These are phyloP conservation scores for Hystrix brachyura DNA, from an alignment of 2,113 vertebrate genomes.

Conservation along the genomic window DNA sequence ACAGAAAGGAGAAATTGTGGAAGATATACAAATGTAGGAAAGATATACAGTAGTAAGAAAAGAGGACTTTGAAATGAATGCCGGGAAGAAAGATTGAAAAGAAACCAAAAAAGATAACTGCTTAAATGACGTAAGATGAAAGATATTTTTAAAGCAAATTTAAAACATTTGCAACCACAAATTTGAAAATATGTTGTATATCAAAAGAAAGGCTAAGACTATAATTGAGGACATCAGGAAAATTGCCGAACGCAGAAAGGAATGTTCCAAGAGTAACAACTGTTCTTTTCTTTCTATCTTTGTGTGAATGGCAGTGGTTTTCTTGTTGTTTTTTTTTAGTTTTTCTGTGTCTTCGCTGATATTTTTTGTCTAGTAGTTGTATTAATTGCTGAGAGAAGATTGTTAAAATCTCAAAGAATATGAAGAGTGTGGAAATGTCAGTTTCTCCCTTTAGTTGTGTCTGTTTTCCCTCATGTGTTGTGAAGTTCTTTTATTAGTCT, in stretches of 20 bases:
- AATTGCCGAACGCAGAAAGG: conserved; percentile 49
- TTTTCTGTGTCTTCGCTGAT: conserved; percentile 20
- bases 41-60: conserved; percentile 18
- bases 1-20: neutral
- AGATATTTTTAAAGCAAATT: conserved; percentile 54
- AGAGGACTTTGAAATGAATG: conserved; percentile 7
- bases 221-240: conserved; percentile 51
- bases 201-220: conserved; percentile 52
- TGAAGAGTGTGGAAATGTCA: neutral
- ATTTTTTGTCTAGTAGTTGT: conserved; percentile 28
- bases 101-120: neutral
- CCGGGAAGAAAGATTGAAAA: neutral
- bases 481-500: neutral
- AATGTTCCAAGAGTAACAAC: conserved; percentile 44
- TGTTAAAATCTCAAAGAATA: neutral
- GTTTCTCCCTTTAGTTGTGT: neutral
- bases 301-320: conserved; percentile 10
- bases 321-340: neutral
- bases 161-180: conserved; percentile 68
- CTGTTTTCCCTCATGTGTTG: neutral
- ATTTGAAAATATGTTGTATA: conserved; percentile 48
- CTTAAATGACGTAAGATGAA: conserved; percentile 42
- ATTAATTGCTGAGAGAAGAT: conserved; percentile 19
- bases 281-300: conserved; percentile 42
- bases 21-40: neutral